phyloP scores from a whole-genome alignment of 2,888 invertebrate genomes.

The Drosophila mettleri region DNA sequence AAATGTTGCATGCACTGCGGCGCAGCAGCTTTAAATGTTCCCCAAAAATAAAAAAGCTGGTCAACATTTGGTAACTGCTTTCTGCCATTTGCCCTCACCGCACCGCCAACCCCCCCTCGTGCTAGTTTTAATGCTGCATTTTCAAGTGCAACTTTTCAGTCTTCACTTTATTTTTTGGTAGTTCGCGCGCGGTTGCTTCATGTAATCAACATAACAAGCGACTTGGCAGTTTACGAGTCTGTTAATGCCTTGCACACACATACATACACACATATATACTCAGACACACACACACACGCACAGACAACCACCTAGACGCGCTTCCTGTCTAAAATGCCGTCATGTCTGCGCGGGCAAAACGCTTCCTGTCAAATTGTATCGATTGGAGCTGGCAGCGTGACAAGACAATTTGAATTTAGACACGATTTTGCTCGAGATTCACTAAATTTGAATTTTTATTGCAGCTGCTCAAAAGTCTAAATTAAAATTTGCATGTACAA shows the following conservation, averaged over 20 bases:
- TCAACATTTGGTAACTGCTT: conserved; percentile 2
- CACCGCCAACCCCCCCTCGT: too few species aligned
- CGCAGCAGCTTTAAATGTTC: conserved; percentile 33
- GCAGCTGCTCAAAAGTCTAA: too few species aligned
- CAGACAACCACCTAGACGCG: conserved; percentile 66
- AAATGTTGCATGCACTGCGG: conserved; percentile 63
- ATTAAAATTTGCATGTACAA: too few species aligned
- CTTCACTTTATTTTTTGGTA: conserved; percentile 59
- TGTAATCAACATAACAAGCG: conserved; percentile 80
- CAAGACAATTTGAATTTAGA: background rate
- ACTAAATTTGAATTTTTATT: background rate
- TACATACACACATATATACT: conserved; percentile 28
- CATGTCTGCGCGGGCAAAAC: conserved; percentile 61
- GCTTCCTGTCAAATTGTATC: conserved; percentile 72
- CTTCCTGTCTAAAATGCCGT: conserved; percentile 69
- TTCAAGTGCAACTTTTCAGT: conserved; percentile 61
- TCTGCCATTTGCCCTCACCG: background rate
- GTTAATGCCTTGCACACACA: conserved; percentile 67
- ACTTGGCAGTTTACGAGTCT: conserved; percentile 78
- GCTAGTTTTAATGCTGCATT: conserved; percentile 12
- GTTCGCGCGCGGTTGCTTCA: conserved; percentile 42
- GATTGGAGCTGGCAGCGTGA: conserved; percentile 49
- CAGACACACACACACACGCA: conserved; percentile 8
- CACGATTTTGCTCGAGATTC: background rate
- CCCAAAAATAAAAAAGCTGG: background rate